A percentile compares a stretch with the other conserved stretches of the same genome.
These are phyloP conservation scores for Eira barbara DNA, from an alignment of 2,113 vertebrate species.

Conservation along the genomic window DNA sequence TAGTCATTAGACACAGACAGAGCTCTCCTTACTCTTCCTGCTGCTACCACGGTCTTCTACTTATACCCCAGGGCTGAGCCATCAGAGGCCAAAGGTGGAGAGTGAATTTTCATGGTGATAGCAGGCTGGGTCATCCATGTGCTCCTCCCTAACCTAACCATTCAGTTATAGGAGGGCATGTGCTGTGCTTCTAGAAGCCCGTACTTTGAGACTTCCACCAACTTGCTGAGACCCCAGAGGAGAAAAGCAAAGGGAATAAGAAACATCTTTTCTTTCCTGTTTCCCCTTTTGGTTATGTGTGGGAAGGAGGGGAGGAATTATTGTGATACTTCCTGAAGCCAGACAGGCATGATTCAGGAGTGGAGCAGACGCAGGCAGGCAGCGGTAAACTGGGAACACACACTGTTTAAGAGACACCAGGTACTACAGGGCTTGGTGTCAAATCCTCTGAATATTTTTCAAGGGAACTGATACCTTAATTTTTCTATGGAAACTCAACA, in stretches of 20 bases:
- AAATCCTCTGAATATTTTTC: not conserved
- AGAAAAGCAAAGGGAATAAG: not conserved
- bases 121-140: accelerated
- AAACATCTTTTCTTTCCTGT: not conserved
- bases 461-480: not conserved
- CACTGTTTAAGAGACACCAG: not conserved
- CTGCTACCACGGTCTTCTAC: accelerated
- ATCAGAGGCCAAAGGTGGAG: no score
- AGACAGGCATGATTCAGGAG: not conserved
- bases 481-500: not conserved
- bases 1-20: not conserved
- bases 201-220: not conserved
- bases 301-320: accelerated
- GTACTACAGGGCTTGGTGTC: not conserved
- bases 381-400: not conserved
- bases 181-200: not conserved
- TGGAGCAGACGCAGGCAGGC: not conserved
- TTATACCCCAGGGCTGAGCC: no score
- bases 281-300: not conserved
- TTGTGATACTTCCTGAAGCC: not conserved
- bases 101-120: not conserved
- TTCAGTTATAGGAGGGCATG: not conserved
- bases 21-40: not conserved
- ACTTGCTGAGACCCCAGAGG: not conserved
- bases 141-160: not conserved